Conservation (phyloP, 92 coral and sea anemone species). For the Heteractis magnifica region DNA sequence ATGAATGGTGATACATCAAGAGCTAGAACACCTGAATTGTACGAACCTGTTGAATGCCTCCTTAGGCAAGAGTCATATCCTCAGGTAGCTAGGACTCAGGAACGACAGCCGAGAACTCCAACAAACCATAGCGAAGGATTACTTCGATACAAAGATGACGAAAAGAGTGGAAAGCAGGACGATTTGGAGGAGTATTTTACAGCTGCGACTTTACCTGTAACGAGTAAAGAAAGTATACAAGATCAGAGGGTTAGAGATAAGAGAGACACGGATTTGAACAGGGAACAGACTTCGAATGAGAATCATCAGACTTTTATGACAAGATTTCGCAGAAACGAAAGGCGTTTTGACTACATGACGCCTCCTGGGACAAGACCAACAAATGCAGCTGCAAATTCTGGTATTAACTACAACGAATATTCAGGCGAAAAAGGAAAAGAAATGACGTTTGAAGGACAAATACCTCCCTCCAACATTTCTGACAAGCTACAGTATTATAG, state of each 20-base stretch:
- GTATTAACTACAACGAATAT: neutral
- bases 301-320: neutral
- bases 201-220: neutral
- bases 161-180: neutral
- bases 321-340: conserved; percentile 17
- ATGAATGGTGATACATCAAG: conserved; percentile 6
- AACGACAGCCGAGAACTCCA: neutral
- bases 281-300: neutral
- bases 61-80: neutral
- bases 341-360: conserved; percentile 52
- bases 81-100: neutral
- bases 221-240: neutral
- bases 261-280: conserved; percentile 24
- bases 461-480: conserved; percentile 28
- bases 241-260: neutral
- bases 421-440: neutral
- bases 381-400: neutral
- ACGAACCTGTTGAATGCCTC: conserved; percentile 17
- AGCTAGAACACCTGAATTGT: conserved; percentile 8
- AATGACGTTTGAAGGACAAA: neutral
- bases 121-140: neutral
- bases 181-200: conserved; percentile 1
- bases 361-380: conserved; percentile 43
- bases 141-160: neutral
- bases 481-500: conserved; percentile 47